phyloP scores from a whole-genome alignment of 2,888 invertebrate genomes.

The Apantesis nais region DNA sequence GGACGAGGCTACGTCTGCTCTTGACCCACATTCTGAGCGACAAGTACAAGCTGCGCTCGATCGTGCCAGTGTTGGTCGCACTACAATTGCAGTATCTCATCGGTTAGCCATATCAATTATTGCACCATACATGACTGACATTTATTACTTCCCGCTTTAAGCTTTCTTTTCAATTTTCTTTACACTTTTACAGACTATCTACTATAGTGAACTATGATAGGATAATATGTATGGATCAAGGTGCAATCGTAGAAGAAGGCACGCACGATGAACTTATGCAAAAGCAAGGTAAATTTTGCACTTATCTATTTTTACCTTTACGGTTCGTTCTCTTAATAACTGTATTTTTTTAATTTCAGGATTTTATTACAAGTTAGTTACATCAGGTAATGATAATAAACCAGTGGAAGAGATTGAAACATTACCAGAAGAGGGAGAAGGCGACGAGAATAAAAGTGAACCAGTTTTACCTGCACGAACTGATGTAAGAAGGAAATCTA shows the following conservation, averaged over 20 bases:
- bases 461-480: constrained; percentile 53
- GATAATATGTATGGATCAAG: constrained; percentile 90
- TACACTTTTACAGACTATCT: constrained; percentile 79
- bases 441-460: constrained; percentile 58
- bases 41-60: constrained; percentile 93
- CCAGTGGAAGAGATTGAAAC: constrained; percentile 71
- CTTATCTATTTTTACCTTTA: not conserved
- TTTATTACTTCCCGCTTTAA: not conserved
- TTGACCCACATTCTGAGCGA: constrained; percentile 92
- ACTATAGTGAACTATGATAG: constrained; percentile 90
- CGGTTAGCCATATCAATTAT: constrained; percentile 56
- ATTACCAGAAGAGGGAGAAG: constrained; percentile 66
- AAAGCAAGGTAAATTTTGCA: constrained; percentile 78
- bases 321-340: not conserved
- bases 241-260: constrained; percentile 90
- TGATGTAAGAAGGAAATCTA: constrained; percentile 72
- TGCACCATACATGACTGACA: not conserved
- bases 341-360: constrained; percentile 51
- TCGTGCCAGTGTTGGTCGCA: constrained; percentile 89
- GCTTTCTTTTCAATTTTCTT: not conserved
- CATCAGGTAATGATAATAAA: constrained; percentile 84
- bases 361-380: constrained; percentile 86
- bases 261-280: constrained; percentile 90
- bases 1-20: constrained; percentile 94
- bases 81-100: constrained; percentile 91